Evolutionary conservation across 2,113 vertebrate genomes (phyloP), one percentile per base, ranked within the genome.

Genomic region (Oreochromis aureus): DNA sequence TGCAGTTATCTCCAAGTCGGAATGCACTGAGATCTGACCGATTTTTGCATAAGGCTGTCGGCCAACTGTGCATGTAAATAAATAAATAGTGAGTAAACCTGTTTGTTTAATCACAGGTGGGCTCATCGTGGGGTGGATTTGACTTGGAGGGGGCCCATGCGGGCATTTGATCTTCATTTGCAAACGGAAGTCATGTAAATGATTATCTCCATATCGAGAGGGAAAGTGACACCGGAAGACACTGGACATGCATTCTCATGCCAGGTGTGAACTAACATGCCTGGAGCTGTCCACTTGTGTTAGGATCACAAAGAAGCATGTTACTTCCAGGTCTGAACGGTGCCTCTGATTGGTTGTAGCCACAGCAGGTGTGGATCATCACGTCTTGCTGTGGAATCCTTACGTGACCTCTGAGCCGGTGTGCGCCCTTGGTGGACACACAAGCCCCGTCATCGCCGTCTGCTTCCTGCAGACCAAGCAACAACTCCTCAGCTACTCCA

Each of bases 341-440:
- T 30, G 46, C 73, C 46, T 87, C 4, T 84, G 69, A 10, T 85
- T 89, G 78, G 51, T 92, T 93, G 82, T 80, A 98, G 97, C 97
- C 55, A 97, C 97, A 32, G 97, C 97, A 86, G 97, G 97, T 87
- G 90, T 96, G 88, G 95, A 97, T 90, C 95, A 97, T 59, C 95
- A 92, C 81, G 95, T 98, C 76, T 95, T 96, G 84, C 95, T 98
- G 58, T 98, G 98, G 97, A 98, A 97, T 85, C 97, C 97, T 2
- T 97, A 94, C 36, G 93, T 97, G 78, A 92, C 94, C 30, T 97
- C 97, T 5, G 95, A 97, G 87, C 96, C 97, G 1, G 94, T 91
- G 32, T 96, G 96, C 7, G 66, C 93, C 18, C 95, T 98, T 32
- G 93, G 91, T 81, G 97, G 97, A 7, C 97, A 97, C 90, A 92